Percentiles rank a stretch among this genome's conserved stretches.
Conservation (phyloP, 2,888 invertebrate species). For the Drosophila aldrichi region DNA sequence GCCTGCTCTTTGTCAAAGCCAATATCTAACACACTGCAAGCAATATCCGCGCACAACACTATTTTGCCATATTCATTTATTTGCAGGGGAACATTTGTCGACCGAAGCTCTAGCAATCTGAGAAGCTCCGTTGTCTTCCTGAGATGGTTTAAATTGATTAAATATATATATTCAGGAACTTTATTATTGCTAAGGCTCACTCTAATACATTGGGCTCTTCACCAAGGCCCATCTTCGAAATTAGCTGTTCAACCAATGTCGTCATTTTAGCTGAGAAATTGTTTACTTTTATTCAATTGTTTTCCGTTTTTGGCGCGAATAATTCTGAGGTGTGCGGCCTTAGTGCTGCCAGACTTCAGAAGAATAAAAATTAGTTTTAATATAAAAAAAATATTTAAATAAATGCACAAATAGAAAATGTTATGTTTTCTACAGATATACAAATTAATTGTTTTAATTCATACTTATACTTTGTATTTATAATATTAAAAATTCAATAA, state of each 20-base stretch:
- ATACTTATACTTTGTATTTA: no score
- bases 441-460: neutral
- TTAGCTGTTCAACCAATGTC: slow-evolving; percentile 79
- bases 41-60: slow-evolving; percentile 88
- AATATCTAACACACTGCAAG: slow-evolving; percentile 86
- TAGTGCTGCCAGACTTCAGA: slow-evolving; percentile 29
- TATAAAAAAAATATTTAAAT: neutral
- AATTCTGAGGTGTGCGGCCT: slow-evolving; percentile 6
- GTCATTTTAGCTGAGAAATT: slow-evolving; percentile 59
- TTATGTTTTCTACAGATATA: neutral
- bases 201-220: slow-evolving; percentile 76
- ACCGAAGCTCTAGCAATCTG: slow-evolving; percentile 82
- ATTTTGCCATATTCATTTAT: slow-evolving; percentile 88
- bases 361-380: neutral
- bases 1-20: slow-evolving; percentile 87
- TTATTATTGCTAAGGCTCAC: slow-evolving; percentile 59
- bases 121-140: slow-evolving; percentile 84
- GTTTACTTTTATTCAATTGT: slow-evolving; percentile 7
- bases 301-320: slow-evolving; percentile 53
- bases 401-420: neutral
- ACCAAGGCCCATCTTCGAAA: slow-evolving; percentile 81
- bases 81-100: slow-evolving; percentile 77
- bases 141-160: neutral
- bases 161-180: neutral
- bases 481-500: neutral